A percentile compares a stretch with the other conserved stretches of the same genome.
phyloP scores from a whole-genome alignment of 2,113 vertebrate species.

The Strigops habroptila region DNA sequence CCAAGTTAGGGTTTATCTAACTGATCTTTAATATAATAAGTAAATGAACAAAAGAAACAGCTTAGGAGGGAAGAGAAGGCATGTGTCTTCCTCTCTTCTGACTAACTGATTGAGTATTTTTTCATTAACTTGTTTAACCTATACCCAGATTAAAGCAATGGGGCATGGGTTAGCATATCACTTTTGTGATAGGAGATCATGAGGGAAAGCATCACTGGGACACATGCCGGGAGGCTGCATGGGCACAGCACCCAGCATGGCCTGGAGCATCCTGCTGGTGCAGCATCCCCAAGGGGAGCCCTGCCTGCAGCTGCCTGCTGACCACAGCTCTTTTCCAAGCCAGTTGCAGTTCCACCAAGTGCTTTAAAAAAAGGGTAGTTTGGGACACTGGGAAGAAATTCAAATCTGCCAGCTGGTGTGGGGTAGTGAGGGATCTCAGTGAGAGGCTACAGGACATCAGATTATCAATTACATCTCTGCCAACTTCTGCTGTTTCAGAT shows the following conservation, averaged over 20 bases:
- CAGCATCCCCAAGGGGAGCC: background rate
- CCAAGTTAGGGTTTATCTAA: background rate
- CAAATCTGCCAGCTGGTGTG: background rate
- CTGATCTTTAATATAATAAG: background rate
- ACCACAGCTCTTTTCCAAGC: background rate
- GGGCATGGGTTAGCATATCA: background rate
- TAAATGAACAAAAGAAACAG: background rate
- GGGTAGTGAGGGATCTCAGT: background rate
- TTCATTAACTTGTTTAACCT: background rate
- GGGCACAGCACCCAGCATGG: rapidly evolving
- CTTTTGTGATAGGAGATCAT: background rate
- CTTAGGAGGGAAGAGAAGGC: background rate
- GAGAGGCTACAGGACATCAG: background rate
- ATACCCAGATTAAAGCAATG: background rate
- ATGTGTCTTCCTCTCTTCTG: background rate
- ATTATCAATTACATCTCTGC: background rate
- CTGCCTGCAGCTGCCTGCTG: background rate
- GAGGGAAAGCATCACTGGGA: background rate
- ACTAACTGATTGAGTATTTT: background rate
- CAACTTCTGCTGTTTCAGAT: background rate
- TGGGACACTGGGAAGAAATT: background rate
- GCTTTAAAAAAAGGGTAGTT: background rate
- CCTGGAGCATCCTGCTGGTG: background rate
- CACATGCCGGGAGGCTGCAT: background rate
- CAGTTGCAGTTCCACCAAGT: background rate